phyloP scores from a whole-genome alignment of 2,888 invertebrate genomes.

The Trichogramma dendrolimi region DNA sequence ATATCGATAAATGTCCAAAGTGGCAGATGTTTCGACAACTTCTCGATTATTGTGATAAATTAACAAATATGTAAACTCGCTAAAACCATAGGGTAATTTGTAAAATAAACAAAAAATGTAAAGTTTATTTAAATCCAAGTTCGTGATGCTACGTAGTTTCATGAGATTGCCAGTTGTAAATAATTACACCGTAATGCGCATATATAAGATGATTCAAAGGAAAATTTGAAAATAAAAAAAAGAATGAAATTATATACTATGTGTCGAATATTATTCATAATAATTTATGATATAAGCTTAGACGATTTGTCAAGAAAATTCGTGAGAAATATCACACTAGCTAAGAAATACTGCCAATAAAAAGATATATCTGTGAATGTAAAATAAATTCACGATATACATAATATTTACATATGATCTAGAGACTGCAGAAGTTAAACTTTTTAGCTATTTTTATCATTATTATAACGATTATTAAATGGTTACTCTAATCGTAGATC shows the following conservation, averaged over 20 bases:
- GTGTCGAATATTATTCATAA: too few relatives aligned
- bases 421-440: background rate
- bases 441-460: slow-evolving; percentile 19
- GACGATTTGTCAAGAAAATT: slow-evolving; percentile 25
- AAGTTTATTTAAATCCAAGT: slow-evolving; percentile 7
- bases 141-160: slow-evolving; percentile 18
- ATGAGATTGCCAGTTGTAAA: slow-evolving; percentile 28
- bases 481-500: background rate
- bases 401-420: too few relatives aligned
- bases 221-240: slow-evolving; percentile 5
- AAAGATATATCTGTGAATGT: slow-evolving; percentile 9
- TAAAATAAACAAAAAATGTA: slow-evolving; percentile 9
- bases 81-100: slow-evolving; percentile 24
- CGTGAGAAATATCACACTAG: slow-evolving; percentile 44
- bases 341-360: slow-evolving; percentile 51
- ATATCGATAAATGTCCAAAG: too few relatives aligned
- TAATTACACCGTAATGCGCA: slow-evolving; percentile 23
- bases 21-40: too few relatives aligned
- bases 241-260: too few relatives aligned
- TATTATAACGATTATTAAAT: slow-evolving; percentile 24
- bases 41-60: background rate
- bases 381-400: background rate
- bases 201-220: slow-evolving; percentile 17
- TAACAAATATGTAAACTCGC: slow-evolving; percentile 17
- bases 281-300: too few relatives aligned